Evolutionary conservation across 1,140 invertebrate genomes (phyloP).

Genomic region (Drosophila parvula): DNA sequence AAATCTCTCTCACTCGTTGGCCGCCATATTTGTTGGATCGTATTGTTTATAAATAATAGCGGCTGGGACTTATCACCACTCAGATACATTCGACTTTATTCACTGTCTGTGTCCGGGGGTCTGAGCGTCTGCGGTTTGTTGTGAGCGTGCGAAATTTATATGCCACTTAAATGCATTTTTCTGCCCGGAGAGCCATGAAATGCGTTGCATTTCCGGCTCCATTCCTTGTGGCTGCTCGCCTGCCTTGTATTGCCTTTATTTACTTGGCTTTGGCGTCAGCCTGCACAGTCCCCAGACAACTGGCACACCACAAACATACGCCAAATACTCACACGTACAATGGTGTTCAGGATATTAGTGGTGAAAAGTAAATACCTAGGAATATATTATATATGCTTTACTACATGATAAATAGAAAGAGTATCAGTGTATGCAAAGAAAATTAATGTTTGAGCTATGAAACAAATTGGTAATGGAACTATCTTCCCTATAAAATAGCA

Average conservation of each 20-base stretch:
- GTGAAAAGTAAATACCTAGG: not conserved
- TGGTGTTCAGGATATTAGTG: not conserved
- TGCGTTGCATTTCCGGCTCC: constrained; percentile 46
- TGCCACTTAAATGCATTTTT: constrained; percentile 68
- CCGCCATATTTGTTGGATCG: constrained; percentile 17
- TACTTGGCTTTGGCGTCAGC: constrained; percentile 50
- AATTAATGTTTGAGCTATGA: no score
- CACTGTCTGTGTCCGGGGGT: constrained; percentile 17
- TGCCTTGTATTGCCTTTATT: constrained; percentile 33
- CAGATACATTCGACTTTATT: constrained; percentile 7
- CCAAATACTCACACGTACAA: constrained; percentile 10
- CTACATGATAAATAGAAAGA: no score
- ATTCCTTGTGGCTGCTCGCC: constrained; percentile 24
- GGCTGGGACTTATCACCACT: constrained; percentile 41
- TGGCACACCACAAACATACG: not conserved
- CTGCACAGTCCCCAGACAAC: constrained; percentile 25
- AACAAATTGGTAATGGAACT: no score
- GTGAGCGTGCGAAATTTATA: constrained; percentile 60
- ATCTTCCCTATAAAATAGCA: no score
- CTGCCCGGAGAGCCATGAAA: constrained; percentile 48
- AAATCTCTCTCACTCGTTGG: constrained; percentile 10
- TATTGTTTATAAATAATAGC: constrained; percentile 33
- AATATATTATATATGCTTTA: no score
- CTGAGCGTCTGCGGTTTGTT: constrained; percentile 22
- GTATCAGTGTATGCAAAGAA: no score